Evolutionary conservation across 2,797 vertebrate genomes (phyloP), one percentile per base, ranked within the genome.

Genomic region (Urosaurus nigricauda): DNA sequence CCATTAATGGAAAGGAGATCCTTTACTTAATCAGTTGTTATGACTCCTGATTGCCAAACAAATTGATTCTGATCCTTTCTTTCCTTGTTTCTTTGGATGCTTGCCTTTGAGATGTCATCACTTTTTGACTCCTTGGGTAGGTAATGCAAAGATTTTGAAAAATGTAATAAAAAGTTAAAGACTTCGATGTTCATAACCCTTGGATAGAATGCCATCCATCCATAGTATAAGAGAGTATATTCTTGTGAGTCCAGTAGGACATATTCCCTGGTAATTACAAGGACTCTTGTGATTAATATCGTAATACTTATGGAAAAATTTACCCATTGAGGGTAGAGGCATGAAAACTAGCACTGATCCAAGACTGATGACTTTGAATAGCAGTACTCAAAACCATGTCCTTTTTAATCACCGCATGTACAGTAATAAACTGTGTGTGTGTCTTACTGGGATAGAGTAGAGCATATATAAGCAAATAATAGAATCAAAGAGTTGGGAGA

Each of bases 1-100:
- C 87, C 85, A 87, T n/a, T 83, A 74, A 84, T 87, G 16, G 19
- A 2, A 1, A 83, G 63, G 81, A 32, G 17, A 84, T 91, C 73
- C 86, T 32, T 74, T 91, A 47, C 47, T 40, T 77, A 85, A 92
- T 32, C 81, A 86, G 79, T 91, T 91, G 85, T 93, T 90, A 83
- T 35, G 63, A 83, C 56, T 51, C 2, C 75, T 73, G 79, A 90
- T 89, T 78, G 86, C n/a, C 32, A 74, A 87, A 43, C 40, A 93
- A 86, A 90, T 85, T 79, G 83, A 37, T 80, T 88, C 79, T 4
- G 17, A 80, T 88, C 37, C 65, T 32, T 91, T 35, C 3, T 90
- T 91, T 91, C 40, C 40, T 74, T 29, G 5, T 13, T 13, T 1
- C 14, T 43, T 90, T 80, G 14, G 88, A 77, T 56, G 63, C 43